Base-by-base conservation (phyloP, 2,888 invertebrate species). In the Antitype chi region DNA sequence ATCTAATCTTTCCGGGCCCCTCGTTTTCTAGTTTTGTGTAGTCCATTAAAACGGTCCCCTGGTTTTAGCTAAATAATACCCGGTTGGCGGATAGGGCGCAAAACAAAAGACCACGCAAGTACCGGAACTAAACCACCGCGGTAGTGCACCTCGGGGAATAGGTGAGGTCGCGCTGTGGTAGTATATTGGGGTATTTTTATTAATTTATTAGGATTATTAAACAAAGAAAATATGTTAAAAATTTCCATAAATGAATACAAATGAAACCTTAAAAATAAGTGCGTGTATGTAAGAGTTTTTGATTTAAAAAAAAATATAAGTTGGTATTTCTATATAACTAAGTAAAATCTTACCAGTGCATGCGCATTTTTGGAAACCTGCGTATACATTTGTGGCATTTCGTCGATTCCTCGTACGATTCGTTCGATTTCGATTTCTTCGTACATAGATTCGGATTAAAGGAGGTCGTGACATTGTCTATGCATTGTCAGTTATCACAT, bases 31-130 rank as follows among this genome's bases (percentile, higher is more conserved):
- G 91, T 91, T 83, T 89, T 83, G 86, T 89, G 88, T 88, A 94
- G 94, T 94, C 94, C 95, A 96, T 96, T 96, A 96, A 95, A 94
- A 92, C 89, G 90, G 92, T 91, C 94, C 95, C 94, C 93, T 93
- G 92, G 93, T 94, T 95, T 94, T 93, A 92, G 95, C 95, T 95
- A 95, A 96, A 96, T 96, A 96, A 96, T 96, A 95, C 94, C 92
- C 92, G 92, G 90, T 82, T 89, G 89, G 91, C 91, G 92, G 93
- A 93, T 80, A 75, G 81, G 95, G 96, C 92, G 90, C 76, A 91
- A 94, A 94, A 95, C 94, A 94, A 92, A 95, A 95, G 94, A 90
- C 92, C 89, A 85, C 86, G 89, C 90, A 92, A 94, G 95, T 91
- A 95, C 95, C 96, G 96, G 96, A 96, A 96, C 96, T 94, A 94